Evolutionary conservation across 2,888 invertebrate genomes (phyloP).

Genomic region (Salpingus planirostris): DNA sequence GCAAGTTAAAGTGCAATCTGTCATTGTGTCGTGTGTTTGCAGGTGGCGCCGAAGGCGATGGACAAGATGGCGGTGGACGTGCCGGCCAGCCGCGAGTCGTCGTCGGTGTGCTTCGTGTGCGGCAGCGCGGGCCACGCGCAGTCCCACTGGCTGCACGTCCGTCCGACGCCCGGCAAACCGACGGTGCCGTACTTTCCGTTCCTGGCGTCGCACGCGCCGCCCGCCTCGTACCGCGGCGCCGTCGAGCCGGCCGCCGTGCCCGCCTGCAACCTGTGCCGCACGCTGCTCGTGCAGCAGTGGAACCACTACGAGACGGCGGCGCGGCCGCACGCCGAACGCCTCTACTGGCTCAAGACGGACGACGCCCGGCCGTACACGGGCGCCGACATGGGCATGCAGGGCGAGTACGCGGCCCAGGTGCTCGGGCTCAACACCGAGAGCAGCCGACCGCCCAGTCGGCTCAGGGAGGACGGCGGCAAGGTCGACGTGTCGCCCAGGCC

Average conservation of each 20-base stretch:
- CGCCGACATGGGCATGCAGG: conserved; percentile 75
- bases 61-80: too few species aligned
- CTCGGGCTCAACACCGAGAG: conserved; percentile 61
- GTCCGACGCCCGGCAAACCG: conserved; percentile 58
- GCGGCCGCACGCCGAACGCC: conserved; percentile 75
- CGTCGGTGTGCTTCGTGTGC: conserved; percentile 59
- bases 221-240: conserved; percentile 56
- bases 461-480: conserved; percentile 30
- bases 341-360: conserved; percentile 87
- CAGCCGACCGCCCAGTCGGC: conserved; percentile 15
- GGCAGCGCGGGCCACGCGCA: conserved; percentile 60
- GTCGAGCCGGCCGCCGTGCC: conserved; percentile 47
- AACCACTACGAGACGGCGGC: conserved; percentile 74
- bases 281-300: conserved; percentile 84
- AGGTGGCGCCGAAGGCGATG: too few species aligned
- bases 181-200: conserved; percentile 86
- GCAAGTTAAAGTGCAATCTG: too few species aligned
- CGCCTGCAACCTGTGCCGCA: conserved; percentile 79
- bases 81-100: too few species aligned
- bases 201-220: conserved; percentile 81
- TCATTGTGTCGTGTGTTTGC: too few species aligned
- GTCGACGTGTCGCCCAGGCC: conserved; percentile 30
- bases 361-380: conserved; percentile 86
- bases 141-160: conserved; percentile 53
- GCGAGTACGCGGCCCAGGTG: conserved; percentile 87